Evolutionary conservation across 1,140 invertebrate genomes (phyloP).

Genomic region (Brachionus rotundiformis): DNA sequence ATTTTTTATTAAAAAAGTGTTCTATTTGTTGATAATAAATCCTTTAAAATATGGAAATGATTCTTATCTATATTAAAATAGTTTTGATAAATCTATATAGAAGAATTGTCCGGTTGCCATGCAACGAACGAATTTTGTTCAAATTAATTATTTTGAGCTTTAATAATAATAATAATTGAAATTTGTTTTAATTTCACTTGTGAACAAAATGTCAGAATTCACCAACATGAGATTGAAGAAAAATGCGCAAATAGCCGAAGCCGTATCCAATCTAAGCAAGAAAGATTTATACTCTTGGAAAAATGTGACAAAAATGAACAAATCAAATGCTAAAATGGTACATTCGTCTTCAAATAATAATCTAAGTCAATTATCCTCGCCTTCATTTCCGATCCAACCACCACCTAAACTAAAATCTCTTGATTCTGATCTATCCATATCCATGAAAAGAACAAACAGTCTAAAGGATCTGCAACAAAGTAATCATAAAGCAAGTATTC

Average conservation of each 20-base stretch:
- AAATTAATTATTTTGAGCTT: neutral
- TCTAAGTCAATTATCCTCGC: neutral
- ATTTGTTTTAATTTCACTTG: neutral
- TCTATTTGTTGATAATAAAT: too few species aligned
- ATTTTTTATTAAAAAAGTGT: too few species aligned
- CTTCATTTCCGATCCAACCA: neutral
- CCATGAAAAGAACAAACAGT: conserved; percentile 12
- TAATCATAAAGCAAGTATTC: neutral
- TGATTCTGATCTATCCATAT: neutral
- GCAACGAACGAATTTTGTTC: neutral
- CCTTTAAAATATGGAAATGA: too few species aligned
- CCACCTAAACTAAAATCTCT: conserved; percentile 26
- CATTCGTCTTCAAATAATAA: neutral
- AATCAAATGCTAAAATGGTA: neutral
- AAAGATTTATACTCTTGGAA: conserved; percentile 42
- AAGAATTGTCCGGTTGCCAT: neutral
- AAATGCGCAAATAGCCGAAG: conserved; percentile 39
- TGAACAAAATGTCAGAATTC: conserved; percentile 39
- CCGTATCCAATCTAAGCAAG: neutral
- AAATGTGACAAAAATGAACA: neutral
- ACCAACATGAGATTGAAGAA: neutral
- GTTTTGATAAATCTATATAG: neutral
- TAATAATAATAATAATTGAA: too few species aligned
- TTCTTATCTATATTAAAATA: too few species aligned
- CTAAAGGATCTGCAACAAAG: conserved; percentile 3